Conservation (phyloP, 2,888 invertebrate species). For the Limnephilus auricula region DNA sequence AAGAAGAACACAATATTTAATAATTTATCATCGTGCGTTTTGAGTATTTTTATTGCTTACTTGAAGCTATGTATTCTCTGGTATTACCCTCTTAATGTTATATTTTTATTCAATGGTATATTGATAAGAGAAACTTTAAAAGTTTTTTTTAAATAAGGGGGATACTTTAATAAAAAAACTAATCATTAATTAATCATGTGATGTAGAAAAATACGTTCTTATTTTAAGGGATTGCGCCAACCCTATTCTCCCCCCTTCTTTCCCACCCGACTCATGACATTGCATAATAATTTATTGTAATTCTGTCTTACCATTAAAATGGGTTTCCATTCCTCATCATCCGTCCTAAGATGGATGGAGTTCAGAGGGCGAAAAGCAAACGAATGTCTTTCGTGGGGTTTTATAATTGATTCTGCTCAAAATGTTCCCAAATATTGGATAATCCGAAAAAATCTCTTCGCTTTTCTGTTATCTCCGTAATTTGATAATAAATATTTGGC, state of each 20-base stretch:
- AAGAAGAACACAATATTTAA: no score
- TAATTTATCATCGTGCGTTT: no score
- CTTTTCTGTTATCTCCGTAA: not conserved
- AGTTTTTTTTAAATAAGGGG: no score
- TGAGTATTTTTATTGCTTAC: no score
- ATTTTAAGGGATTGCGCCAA: not conserved
- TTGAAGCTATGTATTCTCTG: no score
- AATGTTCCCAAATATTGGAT: not conserved
- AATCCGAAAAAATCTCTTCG: not conserved
- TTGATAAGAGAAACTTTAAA: no score
- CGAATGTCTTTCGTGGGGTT: slow-evolving; percentile 6
- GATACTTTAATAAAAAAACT: no score
- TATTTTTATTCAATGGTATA: no score
- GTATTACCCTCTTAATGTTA: no score
- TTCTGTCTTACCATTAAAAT: slow-evolving; percentile 64
- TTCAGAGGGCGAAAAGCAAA: slow-evolving; percentile 19
- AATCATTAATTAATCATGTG: no score
- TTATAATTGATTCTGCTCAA: not conserved
- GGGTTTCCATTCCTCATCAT: slow-evolving; percentile 59
- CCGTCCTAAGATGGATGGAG: slow-evolving; percentile 61
- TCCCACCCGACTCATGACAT: slow-evolving; percentile 64
- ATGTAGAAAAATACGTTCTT: no score
- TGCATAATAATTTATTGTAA: slow-evolving; percentile 67
- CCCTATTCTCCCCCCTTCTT: slow-evolving; percentile 22
- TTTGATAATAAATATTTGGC: not conserved